Base-by-base conservation (phyloP, 2,888 invertebrate species). In the Polyommatus iphigenia region DNA sequence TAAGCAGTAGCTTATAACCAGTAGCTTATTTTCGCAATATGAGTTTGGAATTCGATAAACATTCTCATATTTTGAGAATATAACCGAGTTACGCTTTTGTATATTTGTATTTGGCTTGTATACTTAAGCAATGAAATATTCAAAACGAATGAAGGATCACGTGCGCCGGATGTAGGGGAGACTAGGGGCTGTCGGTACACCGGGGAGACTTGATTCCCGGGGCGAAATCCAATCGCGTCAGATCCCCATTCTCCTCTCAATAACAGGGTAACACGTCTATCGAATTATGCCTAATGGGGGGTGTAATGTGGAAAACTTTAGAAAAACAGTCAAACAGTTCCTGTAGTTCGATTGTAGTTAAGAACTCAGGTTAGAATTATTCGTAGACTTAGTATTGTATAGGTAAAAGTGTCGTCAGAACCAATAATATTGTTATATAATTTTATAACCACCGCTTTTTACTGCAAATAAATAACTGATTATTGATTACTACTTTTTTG, bases 91-190 rank as follows among this genome's bases (percentile, higher is more conserved):
- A 46, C 10, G 46, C 46, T 46, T 46, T 46, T 13, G 13, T 46
- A 46, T 13, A 18, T 54, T 54, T 54, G 18, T 54, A 50, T 13
- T 50, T 15, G 3, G 50, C 8, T 0, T 15, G 4, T 50, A 15
- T 15, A 50, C 54, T 15, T 54, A 18, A 2, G 20, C 20, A 59
- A n/a, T 59, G 20, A 59, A 59, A 59, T 59, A 59, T 59, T 59
- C 59, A 59, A 59, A 59, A 59, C 20, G 59, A 59, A 59, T 62
- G 24, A 62, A 62, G 62, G 24, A 62, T 62, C 8, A 62, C 24
- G 24, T 62, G 20, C 20, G 18, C 13, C 62, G 62, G 62, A 13
- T 13, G 62, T 62, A 62, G 62, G 24, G 62, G 20, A 62, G 62
- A 24, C 1, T 4, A 13, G 20, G 59, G n/a, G 20, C 20, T 20